phyloP scores from a whole-genome alignment of 1,140 invertebrate species.

The Gyrodactylus salaris region DNA sequence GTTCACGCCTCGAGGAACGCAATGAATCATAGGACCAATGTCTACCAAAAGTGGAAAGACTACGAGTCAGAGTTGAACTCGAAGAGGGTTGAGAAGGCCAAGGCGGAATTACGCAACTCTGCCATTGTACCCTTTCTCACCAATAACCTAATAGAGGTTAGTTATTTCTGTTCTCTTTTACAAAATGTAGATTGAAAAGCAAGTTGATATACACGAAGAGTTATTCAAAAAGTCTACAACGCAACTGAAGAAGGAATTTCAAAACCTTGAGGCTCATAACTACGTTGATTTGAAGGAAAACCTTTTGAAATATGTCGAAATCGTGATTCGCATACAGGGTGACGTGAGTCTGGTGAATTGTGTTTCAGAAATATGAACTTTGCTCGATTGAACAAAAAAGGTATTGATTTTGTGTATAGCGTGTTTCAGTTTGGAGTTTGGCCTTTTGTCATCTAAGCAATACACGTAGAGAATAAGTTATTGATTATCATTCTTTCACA shows the following conservation, averaged over 20 bases:
- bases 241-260: not conserved
- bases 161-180: too few relatives aligned
- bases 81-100: not conserved
- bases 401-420: too few relatives aligned
- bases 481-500: too few relatives aligned
- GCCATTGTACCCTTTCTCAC: too few relatives aligned
- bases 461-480: too few relatives aligned
- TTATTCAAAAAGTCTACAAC: not conserved
- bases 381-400: not conserved
- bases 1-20: not conserved
- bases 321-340: not conserved
- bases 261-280: not conserved
- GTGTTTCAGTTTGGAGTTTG: too few relatives aligned
- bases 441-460: too few relatives aligned
- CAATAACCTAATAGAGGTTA: too few relatives aligned
- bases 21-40: not conserved
- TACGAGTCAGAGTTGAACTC: not conserved
- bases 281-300: not conserved
- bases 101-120: too few relatives aligned
- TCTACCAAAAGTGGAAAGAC: not conserved
- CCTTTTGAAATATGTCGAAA: not conserved
- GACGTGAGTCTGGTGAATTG: not conserved
- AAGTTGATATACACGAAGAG: not conserved
- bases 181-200: not conserved
- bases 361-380: not conserved